These are phyloP conservation scores for Lithophane ornitopus DNA, from an alignment of 2,888 invertebrate species.

Conservation along the genomic window DNA sequence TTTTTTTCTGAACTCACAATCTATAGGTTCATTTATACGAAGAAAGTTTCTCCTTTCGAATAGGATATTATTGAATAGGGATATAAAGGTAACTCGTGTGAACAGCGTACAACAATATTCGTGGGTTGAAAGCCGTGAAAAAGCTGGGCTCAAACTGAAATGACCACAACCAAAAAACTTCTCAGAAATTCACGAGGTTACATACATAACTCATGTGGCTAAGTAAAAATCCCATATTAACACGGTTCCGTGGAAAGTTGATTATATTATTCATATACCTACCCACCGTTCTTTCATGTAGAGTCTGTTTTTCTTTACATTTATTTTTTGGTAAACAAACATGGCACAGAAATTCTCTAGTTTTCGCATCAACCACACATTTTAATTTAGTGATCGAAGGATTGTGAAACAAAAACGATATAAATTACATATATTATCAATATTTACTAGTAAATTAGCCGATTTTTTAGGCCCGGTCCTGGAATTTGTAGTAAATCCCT, in stretches of 20 bases:
- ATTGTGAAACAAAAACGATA: neutral
- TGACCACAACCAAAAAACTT: neutral
- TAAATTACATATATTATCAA: neutral
- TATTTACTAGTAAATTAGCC: neutral
- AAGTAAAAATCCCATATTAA: conserved; percentile 59
- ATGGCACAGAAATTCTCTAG: neutral
- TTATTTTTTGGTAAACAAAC: neutral
- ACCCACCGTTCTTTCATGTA: conserved; percentile 41
- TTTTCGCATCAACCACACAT: too few species aligned
- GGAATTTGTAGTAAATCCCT: neutral
- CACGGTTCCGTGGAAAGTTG: conserved; percentile 51
- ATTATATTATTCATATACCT: conserved; percentile 66
- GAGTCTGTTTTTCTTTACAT: neutral
- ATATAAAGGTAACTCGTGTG: neutral
- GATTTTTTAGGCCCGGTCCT: neutral
- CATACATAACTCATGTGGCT: conserved; percentile 43
- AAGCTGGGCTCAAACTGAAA: neutral
- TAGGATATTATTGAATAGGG: neutral
- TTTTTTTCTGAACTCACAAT: neutral
- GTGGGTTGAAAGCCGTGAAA: neutral
- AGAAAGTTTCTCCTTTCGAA: too few species aligned
- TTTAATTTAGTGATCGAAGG: neutral
- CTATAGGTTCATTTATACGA: neutral
- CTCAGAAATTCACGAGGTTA: conserved; percentile 22
- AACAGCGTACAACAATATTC: neutral